Conservation (phyloP, 2,797 vertebrate genomes). For the Acrossocheilus fasciatus region DNA sequence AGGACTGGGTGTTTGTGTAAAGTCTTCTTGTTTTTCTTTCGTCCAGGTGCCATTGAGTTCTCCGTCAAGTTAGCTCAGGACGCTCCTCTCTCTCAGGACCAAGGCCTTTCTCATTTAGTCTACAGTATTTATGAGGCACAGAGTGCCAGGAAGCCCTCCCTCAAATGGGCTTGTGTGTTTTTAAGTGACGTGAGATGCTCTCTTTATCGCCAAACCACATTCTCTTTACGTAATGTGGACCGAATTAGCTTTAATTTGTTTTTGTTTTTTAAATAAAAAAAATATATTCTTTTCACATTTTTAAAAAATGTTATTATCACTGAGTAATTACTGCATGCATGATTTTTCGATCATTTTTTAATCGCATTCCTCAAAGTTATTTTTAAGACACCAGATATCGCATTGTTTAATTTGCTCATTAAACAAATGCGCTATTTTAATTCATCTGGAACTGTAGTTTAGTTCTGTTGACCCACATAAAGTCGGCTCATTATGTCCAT, state of each 20-base stretch:
- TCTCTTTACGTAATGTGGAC: conserved; percentile 10
- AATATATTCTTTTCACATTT: neutral
- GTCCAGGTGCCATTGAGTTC: conserved; percentile 30
- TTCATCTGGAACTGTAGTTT: conserved; percentile 18
- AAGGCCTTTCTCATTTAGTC: conserved; percentile 53
- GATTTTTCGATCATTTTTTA: neutral
- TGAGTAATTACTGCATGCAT: neutral
- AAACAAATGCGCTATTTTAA: conserved; percentile 12
- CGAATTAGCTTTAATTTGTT: neutral
- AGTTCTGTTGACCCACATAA: conserved; percentile 27
- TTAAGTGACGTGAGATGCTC: conserved; percentile 45
- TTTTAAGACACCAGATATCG: neutral
- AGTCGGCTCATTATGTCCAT: conserved; percentile 32
- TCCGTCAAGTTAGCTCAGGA: conserved; percentile 42
- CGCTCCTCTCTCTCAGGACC: conserved; percentile 38
- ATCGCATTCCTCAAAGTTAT: neutral
- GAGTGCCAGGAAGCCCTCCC: conserved; percentile 51
- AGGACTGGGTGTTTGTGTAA: conserved; percentile 7
- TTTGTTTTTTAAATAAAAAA: neutral
- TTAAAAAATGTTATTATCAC: neutral
- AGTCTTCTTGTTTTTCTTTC: conserved; percentile 33
- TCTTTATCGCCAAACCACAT: conserved; percentile 27
- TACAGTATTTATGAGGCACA: conserved; percentile 59
- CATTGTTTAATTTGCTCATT: conserved; percentile 11
- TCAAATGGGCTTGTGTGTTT: conserved; percentile 43